These are phyloP conservation scores for Anthophora plumipes DNA, from an alignment of 2,888 invertebrate genomes.

Conservation along the genomic window DNA sequence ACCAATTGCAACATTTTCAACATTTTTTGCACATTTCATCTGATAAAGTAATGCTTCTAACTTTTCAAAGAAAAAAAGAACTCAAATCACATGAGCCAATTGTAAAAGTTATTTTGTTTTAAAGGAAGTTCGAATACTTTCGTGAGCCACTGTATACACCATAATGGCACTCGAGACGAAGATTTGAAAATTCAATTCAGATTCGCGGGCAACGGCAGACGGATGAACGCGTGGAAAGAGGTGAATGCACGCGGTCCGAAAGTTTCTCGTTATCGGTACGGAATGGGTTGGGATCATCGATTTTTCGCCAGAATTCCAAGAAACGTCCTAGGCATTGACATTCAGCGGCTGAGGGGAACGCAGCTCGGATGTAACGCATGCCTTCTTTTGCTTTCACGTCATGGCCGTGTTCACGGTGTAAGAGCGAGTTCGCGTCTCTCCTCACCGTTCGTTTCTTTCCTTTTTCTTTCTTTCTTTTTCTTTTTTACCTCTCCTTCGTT, in stretches of 20 bases:
- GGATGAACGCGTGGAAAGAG: neutral
- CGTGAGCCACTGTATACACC: no score
- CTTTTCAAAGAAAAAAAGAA: no score
- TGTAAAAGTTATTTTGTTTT: no score
- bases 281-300: constrained; percentile 47
- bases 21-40: no score
- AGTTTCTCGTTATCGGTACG: constrained; percentile 26
- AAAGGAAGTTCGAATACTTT: no score
- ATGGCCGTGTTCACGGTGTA: constrained; percentile 61
- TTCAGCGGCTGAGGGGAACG: constrained; percentile 56
- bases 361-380: constrained; percentile 62
- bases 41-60: no score
- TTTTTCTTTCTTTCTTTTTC: neutral
- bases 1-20: no score
- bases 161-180: neutral
- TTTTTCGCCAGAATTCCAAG: constrained; percentile 55
- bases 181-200: neutral
- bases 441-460: constrained; percentile 12
- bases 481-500: constrained; percentile 7
- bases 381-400: constrained; percentile 71
- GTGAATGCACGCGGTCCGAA: constrained; percentile 34
- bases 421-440: constrained; percentile 51
- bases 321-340: constrained; percentile 61
- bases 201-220: neutral
- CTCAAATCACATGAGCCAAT: no score